Conservation (phyloP, 1,140 invertebrate species). For the Formica exsecta region DNA sequence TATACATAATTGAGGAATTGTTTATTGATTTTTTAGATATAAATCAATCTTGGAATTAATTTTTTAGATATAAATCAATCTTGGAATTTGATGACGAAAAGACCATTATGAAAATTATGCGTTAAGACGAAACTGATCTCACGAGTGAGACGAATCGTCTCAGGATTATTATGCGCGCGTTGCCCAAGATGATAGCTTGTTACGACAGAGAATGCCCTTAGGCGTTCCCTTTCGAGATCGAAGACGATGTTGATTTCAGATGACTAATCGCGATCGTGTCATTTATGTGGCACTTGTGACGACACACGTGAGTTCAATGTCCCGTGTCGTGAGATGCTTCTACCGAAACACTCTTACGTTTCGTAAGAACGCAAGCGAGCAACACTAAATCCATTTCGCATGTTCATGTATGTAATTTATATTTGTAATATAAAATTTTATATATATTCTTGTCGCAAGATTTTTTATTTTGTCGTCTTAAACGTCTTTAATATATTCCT, state of each 20-base stretch:
- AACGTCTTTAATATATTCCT: neutral
- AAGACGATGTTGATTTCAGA: slow-evolving; percentile 61
- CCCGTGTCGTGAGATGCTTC: slow-evolving; percentile 37
- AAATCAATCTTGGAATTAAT: neutral
- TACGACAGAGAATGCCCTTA: slow-evolving; percentile 45
- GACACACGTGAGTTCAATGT: slow-evolving; percentile 63
- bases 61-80: neutral
- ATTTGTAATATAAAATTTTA: slow-evolving; percentile 1
- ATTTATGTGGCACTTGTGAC: slow-evolving; percentile 34
- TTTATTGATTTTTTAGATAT: neutral
- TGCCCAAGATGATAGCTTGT: slow-evolving; percentile 24
- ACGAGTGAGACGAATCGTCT: neutral
- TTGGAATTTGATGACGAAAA: neutral
- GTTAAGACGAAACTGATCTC: neutral
- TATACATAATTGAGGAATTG: neutral
- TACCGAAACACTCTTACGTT: slow-evolving; percentile 3
- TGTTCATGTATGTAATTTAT: too few species aligned
- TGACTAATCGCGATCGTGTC: slow-evolving; percentile 67
- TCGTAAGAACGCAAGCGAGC: slow-evolving; percentile 10
- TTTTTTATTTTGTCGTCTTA: neutral
- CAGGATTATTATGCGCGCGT: slow-evolving; percentile 26
- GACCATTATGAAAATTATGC: neutral
- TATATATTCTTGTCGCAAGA: neutral
- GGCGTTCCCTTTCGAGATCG: slow-evolving; percentile 53
- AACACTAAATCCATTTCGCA: neutral